Evolutionary conservation across 2,888 invertebrate genomes (phyloP).

Genomic region (Synergus japonicus): DNA sequence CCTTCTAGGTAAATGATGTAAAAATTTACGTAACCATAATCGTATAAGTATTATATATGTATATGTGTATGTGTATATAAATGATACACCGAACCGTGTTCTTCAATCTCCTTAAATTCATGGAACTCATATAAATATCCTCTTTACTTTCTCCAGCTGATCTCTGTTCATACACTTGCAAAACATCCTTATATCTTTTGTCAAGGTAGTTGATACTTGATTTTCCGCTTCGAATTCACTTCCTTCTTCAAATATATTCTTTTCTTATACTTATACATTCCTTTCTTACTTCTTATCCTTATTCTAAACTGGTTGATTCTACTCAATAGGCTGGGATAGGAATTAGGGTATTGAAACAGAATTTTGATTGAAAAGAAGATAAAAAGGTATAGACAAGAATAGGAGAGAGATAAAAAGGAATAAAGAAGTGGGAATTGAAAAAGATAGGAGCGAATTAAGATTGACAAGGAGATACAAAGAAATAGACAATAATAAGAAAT

Average conservation of each 20-base stretch:
- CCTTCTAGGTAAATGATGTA: slow-evolving; percentile 17
- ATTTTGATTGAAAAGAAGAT: no score
- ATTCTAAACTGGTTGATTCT: no score
- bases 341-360: no score
- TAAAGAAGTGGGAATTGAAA: no score
- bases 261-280: background rate
- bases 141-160: slow-evolving; percentile 64
- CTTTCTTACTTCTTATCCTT: background rate
- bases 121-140: slow-evolving; percentile 63
- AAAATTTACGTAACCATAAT: slow-evolving; percentile 12
- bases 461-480: no score
- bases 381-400: no score
- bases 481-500: no score
- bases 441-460: no score
- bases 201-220: slow-evolving; percentile 4
- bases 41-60: background rate
- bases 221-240: slow-evolving; percentile 18
- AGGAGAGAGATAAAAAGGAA: no score
- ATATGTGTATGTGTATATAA: background rate
- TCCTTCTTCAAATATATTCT: background rate
- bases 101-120: slow-evolving; percentile 44
- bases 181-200: slow-evolving; percentile 7
- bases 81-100: slow-evolving; percentile 31
- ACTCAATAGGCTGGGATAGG: no score
- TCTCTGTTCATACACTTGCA: slow-evolving; percentile 22